Conservation (phyloP, 2,797 vertebrate species). For the Nyctibius grandis region DNA sequence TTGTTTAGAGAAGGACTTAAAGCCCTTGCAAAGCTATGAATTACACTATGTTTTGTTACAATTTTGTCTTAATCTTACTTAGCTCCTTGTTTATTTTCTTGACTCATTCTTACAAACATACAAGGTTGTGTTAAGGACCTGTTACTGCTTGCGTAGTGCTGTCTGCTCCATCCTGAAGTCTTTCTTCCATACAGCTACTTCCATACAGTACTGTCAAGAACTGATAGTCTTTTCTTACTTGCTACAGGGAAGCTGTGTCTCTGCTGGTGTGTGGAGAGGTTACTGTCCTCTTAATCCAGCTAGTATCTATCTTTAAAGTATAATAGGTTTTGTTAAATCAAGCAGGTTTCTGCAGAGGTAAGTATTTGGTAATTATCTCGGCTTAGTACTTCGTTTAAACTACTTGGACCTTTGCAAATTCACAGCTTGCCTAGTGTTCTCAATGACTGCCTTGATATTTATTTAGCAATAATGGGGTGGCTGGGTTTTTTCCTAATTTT, state of each 20-base stretch:
- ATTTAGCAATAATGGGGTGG: background rate
- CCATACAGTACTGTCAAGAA: background rate
- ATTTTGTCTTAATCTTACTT: background rate
- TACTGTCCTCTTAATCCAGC: background rate
- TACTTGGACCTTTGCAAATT: background rate
- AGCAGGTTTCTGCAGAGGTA: background rate
- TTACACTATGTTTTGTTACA: background rate
- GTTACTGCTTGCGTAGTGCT: background rate
- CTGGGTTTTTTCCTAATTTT: background rate
- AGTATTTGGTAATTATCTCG: background rate
- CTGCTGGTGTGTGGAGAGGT: background rate
- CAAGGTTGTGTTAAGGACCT: background rate
- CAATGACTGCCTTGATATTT: background rate
- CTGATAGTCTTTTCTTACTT: background rate
- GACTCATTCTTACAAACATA: background rate
- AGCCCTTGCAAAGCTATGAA: background rate
- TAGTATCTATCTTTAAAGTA: background rate
- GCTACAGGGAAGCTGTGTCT: background rate
- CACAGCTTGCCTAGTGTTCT: background rate
- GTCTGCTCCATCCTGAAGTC: background rate
- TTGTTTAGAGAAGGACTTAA: background rate
- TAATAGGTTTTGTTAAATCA: background rate
- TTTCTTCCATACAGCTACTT: background rate
- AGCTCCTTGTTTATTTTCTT: background rate
- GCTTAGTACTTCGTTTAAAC: background rate